A percentile compares a stretch with the other conserved stretches of the same genome.
Evolutionary conservation across 2,113 vertebrate genomes (phyloP).

Genomic region (Petroica traversi): DNA sequence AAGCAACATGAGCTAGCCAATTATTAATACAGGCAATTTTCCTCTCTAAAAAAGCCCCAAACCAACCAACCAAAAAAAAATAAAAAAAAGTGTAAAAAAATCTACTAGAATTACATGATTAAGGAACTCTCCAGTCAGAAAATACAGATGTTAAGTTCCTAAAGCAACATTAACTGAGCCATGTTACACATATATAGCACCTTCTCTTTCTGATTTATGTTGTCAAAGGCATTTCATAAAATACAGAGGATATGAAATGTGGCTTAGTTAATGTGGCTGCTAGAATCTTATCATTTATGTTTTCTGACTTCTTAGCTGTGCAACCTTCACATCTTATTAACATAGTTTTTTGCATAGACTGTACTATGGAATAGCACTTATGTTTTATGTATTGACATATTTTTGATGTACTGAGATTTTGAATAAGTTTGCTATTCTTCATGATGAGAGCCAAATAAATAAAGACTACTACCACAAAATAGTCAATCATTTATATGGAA

Average conservation of each 20-base stretch:
- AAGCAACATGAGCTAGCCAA: not conserved
- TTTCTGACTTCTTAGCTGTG: constrained; percentile 55
- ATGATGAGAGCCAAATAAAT: constrained; percentile 69
- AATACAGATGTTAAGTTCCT: constrained; percentile 32
- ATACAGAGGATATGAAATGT: constrained; percentile 52
- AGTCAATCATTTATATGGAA: constrained; percentile 67
- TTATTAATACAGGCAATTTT: constrained; percentile 14
- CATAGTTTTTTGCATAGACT: constrained; percentile 48
- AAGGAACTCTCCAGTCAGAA: constrained; percentile 36
- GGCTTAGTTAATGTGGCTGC: constrained; percentile 47
- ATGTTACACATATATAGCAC: constrained; percentile 29
- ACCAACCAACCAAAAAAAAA: not conserved
- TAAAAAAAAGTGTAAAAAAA: not conserved
- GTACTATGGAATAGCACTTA: constrained; percentile 58
- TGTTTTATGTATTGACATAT: constrained; percentile 70
- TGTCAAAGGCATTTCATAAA: constrained; percentile 61
- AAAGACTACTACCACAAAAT: constrained; percentile 68
- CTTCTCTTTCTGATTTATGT: constrained; percentile 57
- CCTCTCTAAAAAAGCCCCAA: not conserved
- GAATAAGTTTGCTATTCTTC: constrained; percentile 64
- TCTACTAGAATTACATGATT: not conserved
- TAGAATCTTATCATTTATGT: constrained; percentile 58
- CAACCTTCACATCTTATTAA: constrained; percentile 61
- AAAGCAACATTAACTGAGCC: constrained; percentile 44
- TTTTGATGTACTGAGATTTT: constrained; percentile 69